Base-by-base conservation (phyloP, 2,113 vertebrate species). In the Kryptolebias marmoratus region DNA sequence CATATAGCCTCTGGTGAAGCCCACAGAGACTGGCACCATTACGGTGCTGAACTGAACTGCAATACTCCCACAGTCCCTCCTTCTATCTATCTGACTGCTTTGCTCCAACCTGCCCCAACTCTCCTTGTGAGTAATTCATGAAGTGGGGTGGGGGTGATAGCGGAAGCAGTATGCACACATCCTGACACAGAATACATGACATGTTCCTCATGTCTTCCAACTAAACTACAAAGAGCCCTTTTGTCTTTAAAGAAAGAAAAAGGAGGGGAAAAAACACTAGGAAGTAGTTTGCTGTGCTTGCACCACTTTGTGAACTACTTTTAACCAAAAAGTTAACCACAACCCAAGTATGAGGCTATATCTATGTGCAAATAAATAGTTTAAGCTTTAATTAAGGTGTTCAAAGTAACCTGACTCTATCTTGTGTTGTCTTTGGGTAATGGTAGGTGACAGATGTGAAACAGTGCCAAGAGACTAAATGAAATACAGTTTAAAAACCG, bases 1-100 rank as follows among this genome's bases (percentile, higher is more conserved):
- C 91, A 94, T 91, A 94, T 93, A 92, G 93, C 94, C 92, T 87
- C 86, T 88, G 89, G 93, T 92, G 75, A 88, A 75, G 91, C 94
- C 92, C 42, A 68, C 54, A 70, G 88, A 91, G 75, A 71, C 88
- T 88, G 87, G 88, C 84, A 84, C 70, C 71, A 77, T 67, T 28
- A 66, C 15, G 15, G 12, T 28, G 56, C 69, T 64, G 68, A 64
- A 65, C 55, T 3, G 68, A 75, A 74, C 82, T 61, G 68, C 55
- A 86, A 64, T 70, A 77, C 86, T 87, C 87, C 81, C 81, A 74
- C 82, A 53, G 74, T 84, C 73, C 77, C 87, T 87, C 77, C 82
- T 77, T 84, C 88, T 75, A 77, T 74, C 74, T 71, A 67, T 77
- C 82, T 82, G 77, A 73, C 82, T 87, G 88, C 82, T 84, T 78